Base-by-base conservation (phyloP, 92 coral and sea anemone genomes). In the Umimayanthus chanpuru region DNA sequence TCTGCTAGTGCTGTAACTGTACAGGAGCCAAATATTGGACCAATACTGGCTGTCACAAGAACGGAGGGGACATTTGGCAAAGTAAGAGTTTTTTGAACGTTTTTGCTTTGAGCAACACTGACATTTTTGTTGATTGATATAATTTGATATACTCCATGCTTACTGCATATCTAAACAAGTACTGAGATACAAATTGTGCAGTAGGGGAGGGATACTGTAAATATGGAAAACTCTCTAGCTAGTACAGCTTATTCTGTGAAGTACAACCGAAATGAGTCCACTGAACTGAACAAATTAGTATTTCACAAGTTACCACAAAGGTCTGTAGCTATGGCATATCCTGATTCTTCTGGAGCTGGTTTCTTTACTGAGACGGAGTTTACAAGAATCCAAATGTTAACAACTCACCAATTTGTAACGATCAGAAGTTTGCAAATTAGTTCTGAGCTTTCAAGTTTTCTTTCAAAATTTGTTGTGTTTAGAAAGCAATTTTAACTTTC, bases 1-100 rank as follows among this genome's bases (percentile, higher is more conserved):
- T 90, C 99, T 1, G 92, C 96, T 8, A 89, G 91, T 50, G 85
- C 90, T 25, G 98, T 97, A 32, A 65, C 89, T 41, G 98, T 97
- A 3, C 88, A 85, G 55, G 99, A 97, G 73, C 98, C 94, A 18
- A 93, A 92, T 74, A 28, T 80, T 43, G 93, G 90, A 29, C 65
- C 97, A 56, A 91, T 97, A 77, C 89, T 97, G 85, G 92, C 93
- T 81, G 89, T 96, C 36, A 91, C 94, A 20, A 94, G 99, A 87
- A 91, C 90, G 0, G 96, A 89, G 36, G 99, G 99, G 9, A 85
- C 93, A 40, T 97, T 97, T 85, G 99, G 99, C 56, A 83, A 92
- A 76, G 99, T 97, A 94, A 79, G 96, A 65, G 11, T 25, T 56
- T 25, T 23, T 16, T 18, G 5, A 30, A 53, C 38, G 15, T 26